Evolutionary conservation across 2,797 vertebrate species (phyloP).

Genomic region (Acanthopagrus latus): DNA sequence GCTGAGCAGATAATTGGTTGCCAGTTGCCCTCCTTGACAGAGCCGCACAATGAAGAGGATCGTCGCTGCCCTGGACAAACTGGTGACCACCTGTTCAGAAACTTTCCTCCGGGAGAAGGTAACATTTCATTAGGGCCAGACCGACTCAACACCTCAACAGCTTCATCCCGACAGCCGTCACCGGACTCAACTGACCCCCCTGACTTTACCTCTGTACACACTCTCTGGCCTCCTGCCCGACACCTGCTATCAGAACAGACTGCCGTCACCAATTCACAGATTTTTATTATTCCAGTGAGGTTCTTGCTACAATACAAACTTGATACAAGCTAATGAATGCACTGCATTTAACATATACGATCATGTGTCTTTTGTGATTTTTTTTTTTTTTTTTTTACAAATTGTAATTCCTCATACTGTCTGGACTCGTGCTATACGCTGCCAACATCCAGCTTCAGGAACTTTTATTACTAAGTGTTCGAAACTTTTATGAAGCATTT

Average conservation of each 20-base stretch:
- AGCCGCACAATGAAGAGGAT: conserved; percentile 55
- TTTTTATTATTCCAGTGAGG: conserved; percentile 18
- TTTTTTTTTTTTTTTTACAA: neutral
- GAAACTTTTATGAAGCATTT: conserved; percentile 30
- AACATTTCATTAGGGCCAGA: conserved; percentile 57
- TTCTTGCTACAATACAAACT: conserved; percentile 25
- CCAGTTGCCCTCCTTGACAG: conserved; percentile 68
- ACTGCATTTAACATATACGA: neutral
- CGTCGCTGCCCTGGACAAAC: conserved; percentile 54
- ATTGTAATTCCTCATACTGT: conserved; percentile 11
- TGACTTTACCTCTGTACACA: conserved; percentile 45
- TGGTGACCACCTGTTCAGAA: conserved; percentile 61
- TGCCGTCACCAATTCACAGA: conserved; percentile 41
- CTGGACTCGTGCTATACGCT: neutral
- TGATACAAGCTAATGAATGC: conserved; percentile 30
- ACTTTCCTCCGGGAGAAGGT: conserved; percentile 48
- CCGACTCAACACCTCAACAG: conserved; percentile 50
- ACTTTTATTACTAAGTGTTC: conserved; percentile 1
- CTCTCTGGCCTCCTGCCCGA: conserved; percentile 59
- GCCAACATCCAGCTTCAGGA: conserved; percentile 8
- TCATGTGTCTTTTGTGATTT: neutral
- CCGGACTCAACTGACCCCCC: conserved; percentile 40
- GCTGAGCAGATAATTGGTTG: conserved; percentile 76
- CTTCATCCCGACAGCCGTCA: conserved; percentile 55
- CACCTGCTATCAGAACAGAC: conserved; percentile 61